Evolutionary conservation across 2,113 vertebrate species (phyloP), one percentile per base, ranked within the genome.

Genomic region (Syngnathus typhle): DNA sequence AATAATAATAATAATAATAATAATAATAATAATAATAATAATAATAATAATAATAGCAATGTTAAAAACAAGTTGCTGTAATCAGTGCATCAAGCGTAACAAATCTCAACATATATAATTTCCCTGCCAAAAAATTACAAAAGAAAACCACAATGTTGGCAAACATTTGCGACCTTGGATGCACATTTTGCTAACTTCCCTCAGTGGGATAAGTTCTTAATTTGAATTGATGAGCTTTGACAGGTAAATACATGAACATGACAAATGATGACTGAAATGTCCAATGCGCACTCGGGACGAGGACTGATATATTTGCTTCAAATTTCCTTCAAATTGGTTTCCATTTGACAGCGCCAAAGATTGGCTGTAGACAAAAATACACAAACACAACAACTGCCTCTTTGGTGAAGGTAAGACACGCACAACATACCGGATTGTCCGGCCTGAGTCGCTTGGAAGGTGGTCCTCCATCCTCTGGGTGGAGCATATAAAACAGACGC

Each of bases 401-500:
- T 13, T 56, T 56, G 54, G 54, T 15, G 54, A 56, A 32, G 12
- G 23, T 12, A 13, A 56, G 27, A 72, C 60, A 73, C 62, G 56
- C 67, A 67, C 64, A 77, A 37, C 89, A 23, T 86, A 90, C 89
- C 71, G 92, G 91, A 75, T 93, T 92, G 81, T 93, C 92, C 67
- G 91, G 90, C 65, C 92, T 88, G 68, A 93, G 89, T 77, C 91
- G 89, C 82, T 93, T 93, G 16, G 91, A 92, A 38, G 92, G 92
- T 0, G 92, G 92, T 47, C 92, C 92, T 78, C 92, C 92, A 44
- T 93, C 92, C 73, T 93, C 91, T 37, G 91, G 91, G 76, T 92
- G 91, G 65, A 92, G 89, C 91, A 92, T 93, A 84, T 93, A 93
- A 89, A 92, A 92, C 69, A 92, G 84, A 9, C 91, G 89, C 8